A percentile compares a stretch with the other conserved stretches of the same genome.
Evolutionary conservation across 2,888 invertebrate genomes (phyloP).

Genomic region (Limnephilus lunatus): DNA sequence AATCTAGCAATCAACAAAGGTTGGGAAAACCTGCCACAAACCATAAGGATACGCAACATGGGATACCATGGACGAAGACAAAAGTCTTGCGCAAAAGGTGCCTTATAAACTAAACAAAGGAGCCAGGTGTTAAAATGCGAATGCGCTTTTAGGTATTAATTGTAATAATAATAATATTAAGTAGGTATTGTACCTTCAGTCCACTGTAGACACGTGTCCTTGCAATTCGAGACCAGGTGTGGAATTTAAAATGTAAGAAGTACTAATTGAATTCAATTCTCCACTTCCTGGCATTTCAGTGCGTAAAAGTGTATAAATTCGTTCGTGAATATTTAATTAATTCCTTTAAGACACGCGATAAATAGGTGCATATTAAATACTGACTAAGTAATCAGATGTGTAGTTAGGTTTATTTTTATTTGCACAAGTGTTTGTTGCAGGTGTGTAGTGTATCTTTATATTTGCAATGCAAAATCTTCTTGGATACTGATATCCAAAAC

Average conservation of each 20-base stretch:
- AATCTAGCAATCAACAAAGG: neutral
- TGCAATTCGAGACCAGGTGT: conserved; percentile 9
- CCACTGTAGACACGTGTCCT: neutral
- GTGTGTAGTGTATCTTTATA: neutral
- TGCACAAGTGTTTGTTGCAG: neutral
- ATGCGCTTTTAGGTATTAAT: neutral
- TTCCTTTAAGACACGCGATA: neutral
- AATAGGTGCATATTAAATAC: neutral
- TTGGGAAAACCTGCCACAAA: neutral
- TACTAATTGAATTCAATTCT: conserved; percentile 24
- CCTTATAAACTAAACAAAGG: neutral
- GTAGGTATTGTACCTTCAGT: neutral
- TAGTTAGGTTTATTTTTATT: neutral
- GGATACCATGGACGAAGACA: neutral
- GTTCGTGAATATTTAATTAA: neutral
- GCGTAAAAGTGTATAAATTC: neutral
- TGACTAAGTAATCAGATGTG: neutral
- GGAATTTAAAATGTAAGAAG: neutral
- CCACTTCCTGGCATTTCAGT: neutral
- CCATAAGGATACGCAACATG: neutral
- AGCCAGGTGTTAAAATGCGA: conserved; percentile 5
- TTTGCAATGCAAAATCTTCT: too few relatives aligned
- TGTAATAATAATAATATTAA: neutral
- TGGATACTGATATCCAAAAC: too few relatives aligned
- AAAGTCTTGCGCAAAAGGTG: conserved; percentile 12